Evolutionary conservation across 2,888 invertebrate genomes (phyloP).

Genomic region (Blastobasis adustella): DNA sequence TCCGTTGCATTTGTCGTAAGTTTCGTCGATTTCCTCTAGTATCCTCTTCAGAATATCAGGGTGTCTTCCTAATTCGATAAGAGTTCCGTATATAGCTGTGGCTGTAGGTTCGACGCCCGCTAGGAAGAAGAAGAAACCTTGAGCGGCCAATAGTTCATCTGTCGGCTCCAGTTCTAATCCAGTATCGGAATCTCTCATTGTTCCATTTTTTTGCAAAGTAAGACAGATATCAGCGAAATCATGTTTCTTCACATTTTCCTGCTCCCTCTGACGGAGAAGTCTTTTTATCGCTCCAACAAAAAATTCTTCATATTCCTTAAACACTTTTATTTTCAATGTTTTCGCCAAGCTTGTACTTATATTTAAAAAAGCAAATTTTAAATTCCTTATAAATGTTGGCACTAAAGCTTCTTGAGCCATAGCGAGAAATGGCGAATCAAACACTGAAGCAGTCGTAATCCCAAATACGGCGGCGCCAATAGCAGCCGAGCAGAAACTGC

Average conservation of each 20-base stretch:
- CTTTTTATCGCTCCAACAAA: slow-evolving; percentile 44
- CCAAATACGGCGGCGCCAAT: too few relatives aligned
- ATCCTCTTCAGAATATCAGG: slow-evolving; percentile 36
- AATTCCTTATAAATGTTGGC: too few relatives aligned
- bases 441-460: too few relatives aligned
- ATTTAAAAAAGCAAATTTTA: neutral
- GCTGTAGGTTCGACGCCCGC: slow-evolving; percentile 57
- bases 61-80: slow-evolving; percentile 42
- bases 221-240: slow-evolving; percentile 50
- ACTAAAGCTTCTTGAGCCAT: too few relatives aligned
- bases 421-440: too few relatives aligned
- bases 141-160: slow-evolving; percentile 43
- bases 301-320: slow-evolving; percentile 33
- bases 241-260: slow-evolving; percentile 31
- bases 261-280: slow-evolving; percentile 33
- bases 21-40: slow-evolving; percentile 43
- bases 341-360: slow-evolving; percentile 18
- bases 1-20: slow-evolving; percentile 25
- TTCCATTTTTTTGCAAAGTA: slow-evolving; percentile 37
- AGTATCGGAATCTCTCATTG: slow-evolving; percentile 30
- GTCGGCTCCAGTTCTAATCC: slow-evolving; percentile 40
- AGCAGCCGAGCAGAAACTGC: too few relatives aligned
- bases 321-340: slow-evolving; percentile 31
- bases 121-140: slow-evolving; percentile 49
- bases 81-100: slow-evolving; percentile 32